Evolutionary conservation across 2,888 invertebrate species (phyloP).

Genomic region (Abrostola tripartita): DNA sequence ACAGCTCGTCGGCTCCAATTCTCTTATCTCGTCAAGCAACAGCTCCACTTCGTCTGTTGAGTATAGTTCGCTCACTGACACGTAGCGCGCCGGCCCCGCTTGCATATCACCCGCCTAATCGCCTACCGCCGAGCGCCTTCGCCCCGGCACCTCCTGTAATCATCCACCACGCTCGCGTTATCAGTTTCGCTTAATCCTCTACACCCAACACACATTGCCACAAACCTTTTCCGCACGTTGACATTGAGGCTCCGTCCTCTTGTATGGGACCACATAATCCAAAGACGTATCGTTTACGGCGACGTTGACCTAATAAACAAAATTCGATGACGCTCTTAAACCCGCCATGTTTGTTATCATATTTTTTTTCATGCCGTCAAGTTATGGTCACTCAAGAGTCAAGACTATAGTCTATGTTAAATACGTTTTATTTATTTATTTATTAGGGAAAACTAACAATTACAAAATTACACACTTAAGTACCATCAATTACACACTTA

Average conservation of each 20-base stretch:
- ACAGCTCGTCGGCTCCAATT: constrained; percentile 87
- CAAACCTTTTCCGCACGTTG: constrained; percentile 72
- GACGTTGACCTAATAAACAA: constrained; percentile 73
- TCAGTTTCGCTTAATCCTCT: constrained; percentile 8
- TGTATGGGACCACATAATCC: constrained; percentile 74
- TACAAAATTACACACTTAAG: no score
- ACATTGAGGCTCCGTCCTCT: constrained; percentile 69
- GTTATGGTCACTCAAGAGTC: constrained; percentile 21
- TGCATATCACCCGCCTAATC: constrained; percentile 82
- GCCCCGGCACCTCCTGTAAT: constrained; percentile 75
- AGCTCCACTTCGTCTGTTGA: constrained; percentile 88
- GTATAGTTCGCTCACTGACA: constrained; percentile 87
- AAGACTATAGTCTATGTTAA: constrained; percentile 19
- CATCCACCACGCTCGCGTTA: constrained; percentile 51
- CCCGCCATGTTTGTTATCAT: constrained; percentile 86
- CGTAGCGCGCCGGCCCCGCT: constrained; percentile 87
- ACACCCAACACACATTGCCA: constrained; percentile 3
- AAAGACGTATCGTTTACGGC: constrained; percentile 46
- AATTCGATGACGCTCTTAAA: constrained; percentile 70
- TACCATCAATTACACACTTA: no score
- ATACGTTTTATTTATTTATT: constrained; percentile 7
- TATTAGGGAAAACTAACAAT: no score
- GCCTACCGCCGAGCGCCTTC: constrained; percentile 75
- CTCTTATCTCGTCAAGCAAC: constrained; percentile 86
- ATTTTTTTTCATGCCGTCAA: constrained; percentile 54